Evolutionary conservation across 1,140 invertebrate genomes (phyloP).

Genomic region (Bilobella aurantiaca): DNA sequence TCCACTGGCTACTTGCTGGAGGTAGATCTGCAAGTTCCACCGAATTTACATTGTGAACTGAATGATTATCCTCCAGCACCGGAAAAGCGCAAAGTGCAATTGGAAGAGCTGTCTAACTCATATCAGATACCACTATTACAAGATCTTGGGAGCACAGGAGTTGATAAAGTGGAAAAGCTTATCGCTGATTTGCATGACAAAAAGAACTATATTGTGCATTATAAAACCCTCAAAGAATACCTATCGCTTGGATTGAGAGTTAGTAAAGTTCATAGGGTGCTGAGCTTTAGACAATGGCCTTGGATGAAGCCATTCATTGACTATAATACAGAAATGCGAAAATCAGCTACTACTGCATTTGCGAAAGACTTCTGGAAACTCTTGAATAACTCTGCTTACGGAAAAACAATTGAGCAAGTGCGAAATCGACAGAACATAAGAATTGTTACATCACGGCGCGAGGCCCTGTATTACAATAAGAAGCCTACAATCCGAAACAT

Average conservation of each 20-base stretch:
- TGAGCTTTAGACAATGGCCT: constrained; percentile 13
- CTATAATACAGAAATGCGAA: constrained; percentile 33
- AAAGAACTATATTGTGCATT: constrained; percentile 21
- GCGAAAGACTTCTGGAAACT: constrained; percentile 44
- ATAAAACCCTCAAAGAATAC: constrained; percentile 11
- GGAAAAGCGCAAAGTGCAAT: neutral
- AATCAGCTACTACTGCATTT: constrained; percentile 39
- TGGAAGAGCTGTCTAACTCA: constrained; percentile 15
- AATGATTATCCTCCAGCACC: constrained; percentile 8
- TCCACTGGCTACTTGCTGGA: constrained; percentile 4
- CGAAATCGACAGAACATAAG: too few species aligned
- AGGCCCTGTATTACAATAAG: constrained; percentile 10
- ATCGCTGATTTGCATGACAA: constrained; percentile 9
- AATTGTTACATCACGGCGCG: too few species aligned
- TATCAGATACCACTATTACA: too few species aligned
- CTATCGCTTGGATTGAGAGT: constrained; percentile 12
- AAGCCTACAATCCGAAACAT: constrained; percentile 38
- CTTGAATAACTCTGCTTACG: constrained; percentile 42
- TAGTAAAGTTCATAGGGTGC: constrained; percentile 11
- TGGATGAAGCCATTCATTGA: constrained; percentile 21
- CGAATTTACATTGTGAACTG: neutral
- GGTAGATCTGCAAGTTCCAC: neutral
- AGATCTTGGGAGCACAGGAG: too few species aligned
- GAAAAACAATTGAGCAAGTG: constrained; percentile 38
- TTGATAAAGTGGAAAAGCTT: constrained; percentile 13